Evolutionary conservation across 2,888 invertebrate species (phyloP).

Genomic region (Limnephilus auricula): DNA sequence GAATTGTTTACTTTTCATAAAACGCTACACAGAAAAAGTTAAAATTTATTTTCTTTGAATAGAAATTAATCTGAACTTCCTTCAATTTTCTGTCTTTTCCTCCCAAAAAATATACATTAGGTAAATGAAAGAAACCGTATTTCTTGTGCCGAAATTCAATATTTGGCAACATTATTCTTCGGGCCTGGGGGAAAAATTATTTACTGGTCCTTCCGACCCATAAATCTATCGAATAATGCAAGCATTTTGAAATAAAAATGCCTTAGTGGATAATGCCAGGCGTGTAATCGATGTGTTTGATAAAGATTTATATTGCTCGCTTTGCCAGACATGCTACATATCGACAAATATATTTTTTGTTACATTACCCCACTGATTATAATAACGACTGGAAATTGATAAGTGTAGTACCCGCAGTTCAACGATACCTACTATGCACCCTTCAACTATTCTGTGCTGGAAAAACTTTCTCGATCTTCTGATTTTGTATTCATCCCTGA

Average conservation of each 20-base stretch:
- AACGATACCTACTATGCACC: neutral
- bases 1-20: neutral
- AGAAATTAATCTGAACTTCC: neutral
- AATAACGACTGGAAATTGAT: neutral
- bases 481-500: too few relatives aligned
- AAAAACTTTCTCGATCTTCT: neutral
- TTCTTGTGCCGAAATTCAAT: conserved; percentile 15
- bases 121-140: conserved; percentile 9
- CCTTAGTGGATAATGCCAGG: neutral
- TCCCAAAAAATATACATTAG: neutral
- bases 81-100: neutral
- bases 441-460: neutral
- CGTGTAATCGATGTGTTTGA: conserved; percentile 14
- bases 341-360: neutral
- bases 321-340: neutral
- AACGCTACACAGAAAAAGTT: neutral
- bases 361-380: neutral
- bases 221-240: conserved; percentile 23
- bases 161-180: conserved; percentile 17
- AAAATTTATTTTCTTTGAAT: neutral
- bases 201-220: conserved; percentile 7
- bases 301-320: neutral
- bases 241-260: neutral
- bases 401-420: neutral
- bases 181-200: conserved; percentile 15